Conservation (phyloP, 2,113 vertebrate genomes). For the Pteruthius melanotis region DNA sequence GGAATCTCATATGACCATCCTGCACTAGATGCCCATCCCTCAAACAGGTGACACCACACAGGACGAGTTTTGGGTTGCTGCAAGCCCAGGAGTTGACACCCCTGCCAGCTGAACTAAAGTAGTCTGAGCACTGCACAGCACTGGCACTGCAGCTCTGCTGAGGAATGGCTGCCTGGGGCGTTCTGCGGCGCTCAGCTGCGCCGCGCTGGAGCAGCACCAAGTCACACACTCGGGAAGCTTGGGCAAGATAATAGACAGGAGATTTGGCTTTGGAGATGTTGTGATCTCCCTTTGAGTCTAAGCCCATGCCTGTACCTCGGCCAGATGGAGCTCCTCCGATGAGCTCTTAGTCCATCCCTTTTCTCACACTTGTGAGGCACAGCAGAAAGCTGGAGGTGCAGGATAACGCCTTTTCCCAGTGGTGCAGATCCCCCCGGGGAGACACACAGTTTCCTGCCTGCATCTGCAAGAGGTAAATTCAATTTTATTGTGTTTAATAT, state of each 20-base stretch:
- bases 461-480: neutral
- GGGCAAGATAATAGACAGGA: neutral
- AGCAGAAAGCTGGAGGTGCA: neutral
- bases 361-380: neutral
- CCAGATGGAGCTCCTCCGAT: neutral
- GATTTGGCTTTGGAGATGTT: neutral
- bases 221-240: neutral
- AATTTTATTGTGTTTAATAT: neutral
- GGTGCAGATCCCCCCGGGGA: neutral
- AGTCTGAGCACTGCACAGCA: neutral
- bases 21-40: neutral
- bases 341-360: neutral
- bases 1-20: neutral
- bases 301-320: neutral
- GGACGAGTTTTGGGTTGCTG: neutral
- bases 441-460: neutral
- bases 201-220: neutral
- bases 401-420: neutral
- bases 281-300: neutral
- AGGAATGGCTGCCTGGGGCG: fast-evolving
- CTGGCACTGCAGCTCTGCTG: neutral
- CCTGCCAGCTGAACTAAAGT: neutral
- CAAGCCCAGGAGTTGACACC: neutral
- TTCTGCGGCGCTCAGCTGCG: neutral
- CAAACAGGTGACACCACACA: neutral